These are phyloP conservation scores for Danio kyathit DNA, from an alignment of 2,797 vertebrate species.

Conservation along the genomic window DNA sequence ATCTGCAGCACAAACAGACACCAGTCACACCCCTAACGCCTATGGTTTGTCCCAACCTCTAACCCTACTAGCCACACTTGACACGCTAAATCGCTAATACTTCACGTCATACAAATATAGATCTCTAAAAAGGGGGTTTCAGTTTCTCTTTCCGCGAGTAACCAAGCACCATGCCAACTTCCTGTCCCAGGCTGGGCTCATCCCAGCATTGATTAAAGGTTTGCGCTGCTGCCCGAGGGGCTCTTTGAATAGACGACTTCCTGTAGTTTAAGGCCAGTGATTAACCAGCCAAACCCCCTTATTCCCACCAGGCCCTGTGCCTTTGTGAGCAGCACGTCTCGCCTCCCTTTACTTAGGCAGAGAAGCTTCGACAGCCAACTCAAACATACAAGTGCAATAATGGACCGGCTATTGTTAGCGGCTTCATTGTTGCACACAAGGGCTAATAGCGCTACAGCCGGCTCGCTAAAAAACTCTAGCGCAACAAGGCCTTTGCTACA, in stretches of 20 bases:
- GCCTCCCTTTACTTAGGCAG: conserved; percentile 76
- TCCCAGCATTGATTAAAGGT: conserved; percentile 67
- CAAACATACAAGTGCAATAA: conserved; percentile 78
- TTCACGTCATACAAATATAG: conserved; percentile 22
- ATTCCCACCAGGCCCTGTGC: conserved; percentile 74
- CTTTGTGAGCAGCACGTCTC: conserved; percentile 81
- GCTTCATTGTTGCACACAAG: conserved; percentile 56
- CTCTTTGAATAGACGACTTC: conserved; percentile 76
- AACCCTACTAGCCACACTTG: background rate
- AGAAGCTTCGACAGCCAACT: conserved; percentile 68
- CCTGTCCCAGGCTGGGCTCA: conserved; percentile 54
- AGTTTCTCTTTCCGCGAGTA: conserved; percentile 34
- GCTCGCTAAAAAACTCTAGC: conserved; percentile 73
- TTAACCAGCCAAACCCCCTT: conserved; percentile 79
- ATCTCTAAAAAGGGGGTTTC: conserved; percentile 30
- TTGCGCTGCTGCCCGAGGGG: conserved; percentile 67
- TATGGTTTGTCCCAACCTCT: background rate
- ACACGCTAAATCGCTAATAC: conserved; percentile 14
- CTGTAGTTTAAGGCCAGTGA: conserved; percentile 81
- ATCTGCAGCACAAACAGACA: background rate
- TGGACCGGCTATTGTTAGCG: conserved; percentile 74
- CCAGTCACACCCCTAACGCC: background rate
- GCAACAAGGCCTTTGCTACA: conserved; percentile 63
- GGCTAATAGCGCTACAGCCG: conserved; percentile 57
- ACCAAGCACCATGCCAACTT: conserved; percentile 43